Percentiles rank a stretch among this genome's conserved stretches.
These are phyloP conservation scores for Pogoniulus pusillus DNA, from an alignment of 2,797 vertebrate genomes.

Conservation along the genomic window DNA sequence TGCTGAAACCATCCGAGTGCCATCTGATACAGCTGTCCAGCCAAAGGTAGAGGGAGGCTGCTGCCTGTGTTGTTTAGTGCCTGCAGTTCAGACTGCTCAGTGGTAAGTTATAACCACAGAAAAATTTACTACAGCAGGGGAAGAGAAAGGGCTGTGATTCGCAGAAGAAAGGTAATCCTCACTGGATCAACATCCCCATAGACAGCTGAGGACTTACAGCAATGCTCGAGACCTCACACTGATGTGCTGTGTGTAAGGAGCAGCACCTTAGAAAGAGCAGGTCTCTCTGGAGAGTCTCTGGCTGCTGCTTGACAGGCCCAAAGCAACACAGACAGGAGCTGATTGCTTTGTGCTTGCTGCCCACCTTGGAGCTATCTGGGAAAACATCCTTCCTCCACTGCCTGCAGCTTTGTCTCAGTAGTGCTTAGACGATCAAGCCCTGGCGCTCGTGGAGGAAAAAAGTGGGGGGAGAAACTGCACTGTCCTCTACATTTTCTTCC, in stretches of 20 bases:
- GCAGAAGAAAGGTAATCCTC: neutral
- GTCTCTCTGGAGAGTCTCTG: neutral
- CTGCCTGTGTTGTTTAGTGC: neutral
- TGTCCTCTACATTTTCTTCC: neutral
- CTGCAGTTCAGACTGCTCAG: neutral
- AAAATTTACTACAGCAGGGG: neutral
- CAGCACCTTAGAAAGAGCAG: neutral
- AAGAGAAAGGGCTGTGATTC: neutral
- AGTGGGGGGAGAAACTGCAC: neutral
- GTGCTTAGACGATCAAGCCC: neutral
- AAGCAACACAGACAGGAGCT: neutral
- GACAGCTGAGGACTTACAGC: neutral
- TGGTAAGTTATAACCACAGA: neutral
- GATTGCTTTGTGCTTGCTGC: neutral
- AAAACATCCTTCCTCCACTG: neutral
- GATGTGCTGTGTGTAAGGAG: neutral
- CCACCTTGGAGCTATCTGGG: neutral
- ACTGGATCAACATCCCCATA: neutral
- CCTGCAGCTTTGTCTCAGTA: neutral
- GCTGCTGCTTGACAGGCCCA: neutral
- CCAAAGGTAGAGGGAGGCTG: slow-evolving; percentile 4
- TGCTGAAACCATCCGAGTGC: slow-evolving; percentile 45
- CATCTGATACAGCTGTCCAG: slow-evolving; percentile 31
- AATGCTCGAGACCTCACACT: neutral
- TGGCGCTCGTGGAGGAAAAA: neutral